Evolutionary conservation across 2,797 vertebrate genomes (phyloP).

Genomic region (Platalea minor): DNA sequence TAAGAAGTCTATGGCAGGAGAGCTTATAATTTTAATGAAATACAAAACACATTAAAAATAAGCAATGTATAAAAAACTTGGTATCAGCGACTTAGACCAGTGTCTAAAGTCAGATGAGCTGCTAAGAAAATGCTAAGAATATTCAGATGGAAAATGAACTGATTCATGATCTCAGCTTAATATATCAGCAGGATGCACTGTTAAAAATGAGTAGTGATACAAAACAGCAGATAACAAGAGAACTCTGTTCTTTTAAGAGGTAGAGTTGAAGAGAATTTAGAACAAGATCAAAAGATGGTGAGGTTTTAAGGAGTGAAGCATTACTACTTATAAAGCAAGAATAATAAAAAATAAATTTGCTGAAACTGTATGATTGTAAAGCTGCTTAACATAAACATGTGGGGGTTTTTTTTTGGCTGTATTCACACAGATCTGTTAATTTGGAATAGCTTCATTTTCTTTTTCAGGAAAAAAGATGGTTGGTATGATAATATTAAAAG

Average conservation of each 20-base stretch:
- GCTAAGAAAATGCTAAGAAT: background rate
- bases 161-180: background rate
- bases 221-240: background rate
- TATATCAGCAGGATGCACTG: background rate
- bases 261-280: background rate
- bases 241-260: background rate
- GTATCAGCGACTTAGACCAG: background rate
- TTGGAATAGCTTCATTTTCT: background rate
- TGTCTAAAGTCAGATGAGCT: background rate
- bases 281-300: background rate
- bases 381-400: background rate
- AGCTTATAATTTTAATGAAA: background rate
- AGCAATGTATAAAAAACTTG: background rate
- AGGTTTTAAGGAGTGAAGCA: background rate
- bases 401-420: background rate
- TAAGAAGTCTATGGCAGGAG: background rate
- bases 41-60: background rate
- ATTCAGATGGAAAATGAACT: background rate
- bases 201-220: background rate
- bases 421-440: background rate
- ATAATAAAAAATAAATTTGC: background rate
- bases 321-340: background rate
- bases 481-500: background rate
- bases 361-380: background rate
- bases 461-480: background rate